Percentiles rank a stretch among this genome's conserved stretches.
phyloP scores from a whole-genome alignment of 2,113 vertebrate genomes.

The Notothenia rossii region DNA sequence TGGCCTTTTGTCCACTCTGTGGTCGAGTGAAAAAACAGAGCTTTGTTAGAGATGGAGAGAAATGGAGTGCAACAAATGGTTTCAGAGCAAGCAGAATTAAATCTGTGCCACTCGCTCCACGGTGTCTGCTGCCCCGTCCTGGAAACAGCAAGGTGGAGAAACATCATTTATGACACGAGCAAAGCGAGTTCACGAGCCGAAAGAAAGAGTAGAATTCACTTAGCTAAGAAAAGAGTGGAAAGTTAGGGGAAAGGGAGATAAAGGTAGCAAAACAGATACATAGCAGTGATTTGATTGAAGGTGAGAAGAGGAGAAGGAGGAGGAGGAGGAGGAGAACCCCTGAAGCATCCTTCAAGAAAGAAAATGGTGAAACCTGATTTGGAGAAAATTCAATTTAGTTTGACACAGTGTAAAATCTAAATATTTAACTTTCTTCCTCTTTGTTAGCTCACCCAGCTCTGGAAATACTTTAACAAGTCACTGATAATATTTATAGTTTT shows the following conservation, averaged over 20 bases:
- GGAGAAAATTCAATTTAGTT: slow-evolving; percentile 36
- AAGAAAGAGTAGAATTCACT: background rate
- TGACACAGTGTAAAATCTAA: slow-evolving; percentile 63
- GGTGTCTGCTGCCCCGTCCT: slow-evolving; percentile 19
- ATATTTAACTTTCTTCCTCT: slow-evolving; percentile 63
- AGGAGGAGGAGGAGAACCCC: slow-evolving; percentile 2
- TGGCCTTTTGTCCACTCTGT: slow-evolving; percentile 1
- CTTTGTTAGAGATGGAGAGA: background rate
- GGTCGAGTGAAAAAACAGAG: background rate
- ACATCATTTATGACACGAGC: slow-evolving; percentile 27
- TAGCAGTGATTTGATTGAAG: background rate
- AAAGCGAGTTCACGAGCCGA: slow-evolving; percentile 20
- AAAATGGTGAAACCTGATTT: slow-evolving; percentile 31
- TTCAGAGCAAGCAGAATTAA: slow-evolving; percentile 35
- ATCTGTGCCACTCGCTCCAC: slow-evolving; percentile 22
- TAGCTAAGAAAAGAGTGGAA: slow-evolving; percentile 4
- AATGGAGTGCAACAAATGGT: slow-evolving; percentile 1
- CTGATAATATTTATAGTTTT: slow-evolving; percentile 68
- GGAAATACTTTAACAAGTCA: slow-evolving; percentile 66
- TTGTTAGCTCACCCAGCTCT: slow-evolving; percentile 59
- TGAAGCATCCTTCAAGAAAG: slow-evolving; percentile 27
- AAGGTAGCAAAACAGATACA: slow-evolving; percentile 20
- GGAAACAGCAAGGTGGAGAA: slow-evolving; percentile 2
- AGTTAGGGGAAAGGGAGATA: background rate
- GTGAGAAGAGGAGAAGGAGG: background rate